A percentile compares a stretch with the other conserved stretches of the same genome.
Evolutionary conservation across 2,888 invertebrate species (phyloP).

Genomic region (Peribatodes rhomboidaria): DNA sequence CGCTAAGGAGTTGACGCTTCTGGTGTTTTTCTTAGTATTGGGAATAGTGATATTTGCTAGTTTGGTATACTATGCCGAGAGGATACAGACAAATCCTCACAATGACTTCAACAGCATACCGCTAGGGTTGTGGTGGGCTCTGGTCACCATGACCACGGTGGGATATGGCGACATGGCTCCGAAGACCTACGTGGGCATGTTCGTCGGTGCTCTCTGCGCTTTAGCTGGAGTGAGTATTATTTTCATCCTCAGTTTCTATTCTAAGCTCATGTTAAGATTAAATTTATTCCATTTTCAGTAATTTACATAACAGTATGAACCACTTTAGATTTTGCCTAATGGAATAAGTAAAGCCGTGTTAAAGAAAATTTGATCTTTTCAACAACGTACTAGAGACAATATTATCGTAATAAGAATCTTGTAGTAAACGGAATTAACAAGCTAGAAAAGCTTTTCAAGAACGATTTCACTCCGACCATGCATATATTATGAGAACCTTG

Average conservation of each 20-base stretch:
- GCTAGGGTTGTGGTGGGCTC: constrained; percentile 99
- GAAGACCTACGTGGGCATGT: constrained; percentile 99
- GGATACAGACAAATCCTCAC: constrained; percentile 97
- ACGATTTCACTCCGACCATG: constrained; percentile 38
- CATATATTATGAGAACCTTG: constrained; percentile 41
- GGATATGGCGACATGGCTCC: constrained; percentile 99
- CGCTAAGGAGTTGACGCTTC: constrained; percentile 97
- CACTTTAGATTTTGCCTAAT: constrained; percentile 8
- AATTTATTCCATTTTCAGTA: neutral
- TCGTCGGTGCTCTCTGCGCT: constrained; percentile 99
- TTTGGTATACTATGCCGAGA: constrained; percentile 98
- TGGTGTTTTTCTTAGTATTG: constrained; percentile 98
- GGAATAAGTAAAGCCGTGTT: constrained; percentile 6
- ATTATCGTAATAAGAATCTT: constrained; percentile 10
- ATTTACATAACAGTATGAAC: constrained; percentile 3
- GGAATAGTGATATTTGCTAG: constrained; percentile 99
- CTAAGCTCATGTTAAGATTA: neutral
- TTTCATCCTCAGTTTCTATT: neutral
- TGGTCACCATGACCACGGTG: constrained; percentile 99
- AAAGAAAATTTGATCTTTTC: constrained; percentile 1
- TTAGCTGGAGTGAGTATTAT: constrained; percentile 94
- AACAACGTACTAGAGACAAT: neutral
- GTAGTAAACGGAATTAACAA: constrained; percentile 6
- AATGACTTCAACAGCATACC: constrained; percentile 99
- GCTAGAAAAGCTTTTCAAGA: constrained; percentile 17